phyloP scores from a whole-genome alignment of 2,888 invertebrate genomes.

The Drosophila meridionalis region DNA sequence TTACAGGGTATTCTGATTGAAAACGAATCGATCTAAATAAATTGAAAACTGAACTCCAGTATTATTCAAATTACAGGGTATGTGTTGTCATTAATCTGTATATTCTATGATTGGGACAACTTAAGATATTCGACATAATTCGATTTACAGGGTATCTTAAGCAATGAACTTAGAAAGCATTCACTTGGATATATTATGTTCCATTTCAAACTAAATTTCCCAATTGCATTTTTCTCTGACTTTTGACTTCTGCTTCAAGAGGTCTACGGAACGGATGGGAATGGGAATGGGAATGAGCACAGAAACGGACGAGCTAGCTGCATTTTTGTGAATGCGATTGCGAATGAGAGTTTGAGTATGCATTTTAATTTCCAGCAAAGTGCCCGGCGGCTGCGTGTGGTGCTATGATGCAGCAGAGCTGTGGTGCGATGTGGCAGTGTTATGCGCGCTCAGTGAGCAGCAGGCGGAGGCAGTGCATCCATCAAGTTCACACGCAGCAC shows the following conservation, averaged over 20 bases:
- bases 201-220: not conserved
- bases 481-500: slow-evolving; percentile 77
- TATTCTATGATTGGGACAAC: no score
- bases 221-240: slow-evolving; percentile 21
- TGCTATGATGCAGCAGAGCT: slow-evolving; percentile 5
- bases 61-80: not conserved
- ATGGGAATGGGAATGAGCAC: not conserved
- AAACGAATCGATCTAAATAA: slow-evolving; percentile 5
- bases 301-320: slow-evolving; percentile 17
- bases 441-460: slow-evolving; percentile 16
- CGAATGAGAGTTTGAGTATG: slow-evolving; percentile 26
- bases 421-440: slow-evolving; percentile 2
- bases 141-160: not conserved
- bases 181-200: not conserved
- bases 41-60: slow-evolving; percentile 3
- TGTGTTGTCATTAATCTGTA: not conserved
- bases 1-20: slow-evolving; percentile 11
- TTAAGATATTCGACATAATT: no score
- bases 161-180: slow-evolving; percentile 5
- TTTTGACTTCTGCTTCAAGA: slow-evolving; percentile 8
- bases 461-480: slow-evolving; percentile 71
- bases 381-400: slow-evolving; percentile 54
- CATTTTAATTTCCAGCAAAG: slow-evolving; percentile 68
- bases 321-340: slow-evolving; percentile 31
- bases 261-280: not conserved